Conservation (phyloP, 2,797 vertebrate species). For the Sebastes kiyomatsui region DNA sequence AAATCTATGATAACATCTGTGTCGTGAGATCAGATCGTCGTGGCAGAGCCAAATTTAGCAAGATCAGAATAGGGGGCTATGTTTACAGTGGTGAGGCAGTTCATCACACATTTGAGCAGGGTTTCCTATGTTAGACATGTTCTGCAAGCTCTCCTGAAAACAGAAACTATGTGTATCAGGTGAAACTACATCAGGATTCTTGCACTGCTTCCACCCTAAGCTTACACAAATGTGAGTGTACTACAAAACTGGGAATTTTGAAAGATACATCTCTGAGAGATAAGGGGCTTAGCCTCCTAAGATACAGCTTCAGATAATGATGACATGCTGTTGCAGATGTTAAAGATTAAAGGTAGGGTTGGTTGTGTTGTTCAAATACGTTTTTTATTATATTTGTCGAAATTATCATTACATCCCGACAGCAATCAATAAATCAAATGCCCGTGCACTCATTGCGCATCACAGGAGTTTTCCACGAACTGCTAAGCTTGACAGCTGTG, state of each 20-base stretch:
- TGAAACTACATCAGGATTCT: neutral
- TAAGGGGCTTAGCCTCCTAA: neutral
- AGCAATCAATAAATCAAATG: neutral
- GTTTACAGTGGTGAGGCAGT: neutral
- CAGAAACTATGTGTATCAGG: neutral
- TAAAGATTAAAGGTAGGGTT: neutral
- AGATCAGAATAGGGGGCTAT: neutral
- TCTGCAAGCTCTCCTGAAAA: neutral
- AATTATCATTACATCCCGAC: neutral
- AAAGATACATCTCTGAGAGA: neutral
- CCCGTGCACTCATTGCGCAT: neutral
- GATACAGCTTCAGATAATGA: neutral
- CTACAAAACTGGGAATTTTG: neutral
- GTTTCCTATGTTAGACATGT: neutral
- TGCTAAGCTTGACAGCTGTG: neutral
- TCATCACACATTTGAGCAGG: neutral
- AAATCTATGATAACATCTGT: neutral
- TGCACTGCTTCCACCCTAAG: neutral
- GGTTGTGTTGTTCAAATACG: accelerated
- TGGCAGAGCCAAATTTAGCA: neutral
- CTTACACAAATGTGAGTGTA: neutral
- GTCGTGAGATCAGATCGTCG: neutral
- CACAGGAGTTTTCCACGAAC: neutral
- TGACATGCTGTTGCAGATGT: neutral
- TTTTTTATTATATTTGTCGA: neutral